These are phyloP conservation scores for Zaprionus tsacasi DNA, from an alignment of 1,140 invertebrate species.

Conservation along the genomic window DNA sequence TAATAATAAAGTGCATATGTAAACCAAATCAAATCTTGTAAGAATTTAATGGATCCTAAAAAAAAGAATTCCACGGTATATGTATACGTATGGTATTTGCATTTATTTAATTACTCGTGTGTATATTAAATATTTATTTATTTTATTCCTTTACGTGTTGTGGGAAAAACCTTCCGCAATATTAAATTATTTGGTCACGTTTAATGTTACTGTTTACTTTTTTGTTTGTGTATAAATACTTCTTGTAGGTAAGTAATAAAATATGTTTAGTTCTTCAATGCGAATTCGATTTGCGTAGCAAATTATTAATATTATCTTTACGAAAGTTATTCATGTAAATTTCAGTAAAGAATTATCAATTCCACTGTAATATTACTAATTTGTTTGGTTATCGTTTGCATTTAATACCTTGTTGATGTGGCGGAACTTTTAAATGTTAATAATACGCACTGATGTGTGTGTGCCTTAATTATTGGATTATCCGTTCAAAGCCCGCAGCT, in stretches of 20 bases:
- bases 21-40: constrained; percentile 44
- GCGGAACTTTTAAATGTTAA: constrained; percentile 14
- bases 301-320: constrained; percentile 26
- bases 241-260: constrained; percentile 76
- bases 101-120: constrained; percentile 42
- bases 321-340: constrained; percentile 32
- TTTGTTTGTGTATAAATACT: constrained; percentile 76
- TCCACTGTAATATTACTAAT: constrained; percentile 52
- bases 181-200: constrained; percentile 82
- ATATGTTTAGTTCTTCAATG: constrained; percentile 61
- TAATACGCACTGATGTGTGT: constrained; percentile 6
- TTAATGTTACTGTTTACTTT: constrained; percentile 70
- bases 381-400: constrained; percentile 21
- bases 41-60: not conserved
- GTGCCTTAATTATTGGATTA: constrained; percentile 33
- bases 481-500: constrained; percentile 32
- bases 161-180: constrained; percentile 66
- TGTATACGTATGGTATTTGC: constrained; percentile 25
- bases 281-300: constrained; percentile 41
- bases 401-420: constrained; percentile 33
- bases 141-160: constrained; percentile 51
- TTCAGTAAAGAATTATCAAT: constrained; percentile 60
- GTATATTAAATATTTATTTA: constrained; percentile 60
- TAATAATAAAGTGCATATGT: constrained; percentile 74
- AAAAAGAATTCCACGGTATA: constrained; percentile 22